Evolutionary conservation across 1,140 invertebrate genomes (phyloP).

Genomic region (Bombus haemorrhoidalis): DNA sequence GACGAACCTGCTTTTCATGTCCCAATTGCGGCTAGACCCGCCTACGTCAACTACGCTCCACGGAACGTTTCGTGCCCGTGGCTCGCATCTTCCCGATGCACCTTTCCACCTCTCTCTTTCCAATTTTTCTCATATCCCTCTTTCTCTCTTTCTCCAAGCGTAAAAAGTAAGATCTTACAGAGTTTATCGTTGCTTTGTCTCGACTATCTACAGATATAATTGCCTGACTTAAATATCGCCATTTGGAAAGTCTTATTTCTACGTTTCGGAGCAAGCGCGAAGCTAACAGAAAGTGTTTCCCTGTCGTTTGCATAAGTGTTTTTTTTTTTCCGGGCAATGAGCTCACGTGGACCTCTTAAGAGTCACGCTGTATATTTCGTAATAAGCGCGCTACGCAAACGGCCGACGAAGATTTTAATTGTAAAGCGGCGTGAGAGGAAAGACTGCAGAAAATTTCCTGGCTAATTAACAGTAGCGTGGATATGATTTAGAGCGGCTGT

Average conservation of each 20-base stretch:
- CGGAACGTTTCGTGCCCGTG: not conserved
- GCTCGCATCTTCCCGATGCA: not conserved
- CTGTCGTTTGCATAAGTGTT: not conserved
- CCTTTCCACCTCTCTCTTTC: not conserved
- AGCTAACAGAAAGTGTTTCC: not conserved
- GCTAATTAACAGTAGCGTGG: not conserved
- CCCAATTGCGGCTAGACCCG: constrained; percentile 46
- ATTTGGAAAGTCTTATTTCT: not conserved
- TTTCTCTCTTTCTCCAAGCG: not conserved
- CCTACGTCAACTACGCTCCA: not conserved
- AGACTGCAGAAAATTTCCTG: not conserved
- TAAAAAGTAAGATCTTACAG: not conserved
- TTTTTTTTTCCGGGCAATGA: constrained; percentile 4
- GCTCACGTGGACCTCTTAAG: not conserved
- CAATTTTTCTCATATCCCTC: no score
- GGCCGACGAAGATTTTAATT: constrained; percentile 7
- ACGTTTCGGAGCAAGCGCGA: not conserved
- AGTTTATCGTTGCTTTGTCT: not conserved
- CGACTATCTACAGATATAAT: not conserved
- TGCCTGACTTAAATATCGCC: no score
- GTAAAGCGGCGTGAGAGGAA: not conserved
- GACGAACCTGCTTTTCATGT: constrained; percentile 44
- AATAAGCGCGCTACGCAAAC: not conserved
- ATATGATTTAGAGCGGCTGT: not conserved
- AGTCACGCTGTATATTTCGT: not conserved